Percentiles rank a stretch among this genome's conserved stretches.
These are phyloP conservation scores for Pocillopora verrucosa DNA, from an alignment of 64 coral and sea anemone species.

Conservation along the genomic window DNA sequence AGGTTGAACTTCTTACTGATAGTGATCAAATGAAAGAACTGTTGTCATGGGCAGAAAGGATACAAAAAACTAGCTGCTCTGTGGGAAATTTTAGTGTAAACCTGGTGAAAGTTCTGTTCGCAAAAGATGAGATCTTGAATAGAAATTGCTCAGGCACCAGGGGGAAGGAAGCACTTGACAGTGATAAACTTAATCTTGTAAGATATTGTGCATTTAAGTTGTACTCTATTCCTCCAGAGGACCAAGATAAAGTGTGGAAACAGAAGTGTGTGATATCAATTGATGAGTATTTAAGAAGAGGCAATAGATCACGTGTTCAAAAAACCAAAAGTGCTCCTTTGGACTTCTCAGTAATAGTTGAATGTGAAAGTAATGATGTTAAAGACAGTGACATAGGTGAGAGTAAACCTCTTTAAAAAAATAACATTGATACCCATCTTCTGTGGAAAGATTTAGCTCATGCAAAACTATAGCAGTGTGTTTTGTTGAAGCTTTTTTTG, in stretches of 20 bases:
- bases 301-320: constrained; percentile 54
- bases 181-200: constrained; percentile 58
- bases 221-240: constrained; percentile 31
- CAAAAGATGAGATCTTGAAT: constrained; percentile 57
- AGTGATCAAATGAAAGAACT: constrained; percentile 53
- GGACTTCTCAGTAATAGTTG: neutral
- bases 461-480: no score
- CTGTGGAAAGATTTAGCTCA: no score
- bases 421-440: neutral
- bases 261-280: constrained; percentile 65
- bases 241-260: constrained; percentile 62
- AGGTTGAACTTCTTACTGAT: neutral
- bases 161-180: constrained; percentile 58
- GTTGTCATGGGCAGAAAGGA: constrained; percentile 54
- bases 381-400: neutral
- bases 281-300: constrained; percentile 61
- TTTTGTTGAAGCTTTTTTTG: no score
- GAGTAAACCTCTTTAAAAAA: neutral
- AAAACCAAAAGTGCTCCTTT: neutral
- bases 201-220: constrained; percentile 66
- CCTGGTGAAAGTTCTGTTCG: constrained; percentile 58
- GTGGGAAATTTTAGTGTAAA: constrained; percentile 67
- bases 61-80: constrained; percentile 60
- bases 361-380: neutral
- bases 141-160: constrained; percentile 68